Evolutionary conservation across 2,113 vertebrate species (phyloP), one percentile per base, ranked within the genome.

Genomic region (Dasyornis broadbenti): DNA sequence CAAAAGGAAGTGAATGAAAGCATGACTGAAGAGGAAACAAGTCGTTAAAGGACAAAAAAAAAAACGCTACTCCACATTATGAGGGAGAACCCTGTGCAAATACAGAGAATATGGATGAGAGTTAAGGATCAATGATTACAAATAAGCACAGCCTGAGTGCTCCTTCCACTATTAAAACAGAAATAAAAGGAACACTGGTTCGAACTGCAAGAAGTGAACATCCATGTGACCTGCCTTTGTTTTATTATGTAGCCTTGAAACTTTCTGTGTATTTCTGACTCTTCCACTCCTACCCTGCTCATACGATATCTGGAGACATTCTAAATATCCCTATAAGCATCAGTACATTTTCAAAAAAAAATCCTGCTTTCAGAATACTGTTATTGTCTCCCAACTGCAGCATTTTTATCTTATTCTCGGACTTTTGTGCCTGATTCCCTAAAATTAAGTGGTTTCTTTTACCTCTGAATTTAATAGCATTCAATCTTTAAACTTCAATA

Each of bases 1-100:
- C 82, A 90, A 88, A 94, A 77, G 90, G 92, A 94, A 93, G 79
- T 86, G 82, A 95, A 88, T 11, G 50, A 92, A 95, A 87, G 94
- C 89, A 82, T 54, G 68, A 88, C 90, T 54, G 63, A 91, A 80
- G 82, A 93, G 89, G 88, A 94, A 82, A 83, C 30, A 80, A 95
- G 78, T 84, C 3, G 1, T 79, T 77, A 59, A 85, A 68, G 53
- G 56, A 95, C 83, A 95, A 88, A 93, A 70, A 86, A 70, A 86
- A 93, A 95, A 71, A 14, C 21, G 7, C 56, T 63, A 31, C 17
- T 26, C 53, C 7, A 18, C 59, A 60, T 57, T 45, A 88, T 13
- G 61, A 79, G 40, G 61, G 57, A 84, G 57, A 93, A 88, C 0
- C 0, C 20, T 8, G 37, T 75, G 66, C 54, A 92, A 91, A 92